These are phyloP conservation scores for Morone saxatilis DNA, from an alignment of 2,113 vertebrate species.

Conservation along the genomic window DNA sequence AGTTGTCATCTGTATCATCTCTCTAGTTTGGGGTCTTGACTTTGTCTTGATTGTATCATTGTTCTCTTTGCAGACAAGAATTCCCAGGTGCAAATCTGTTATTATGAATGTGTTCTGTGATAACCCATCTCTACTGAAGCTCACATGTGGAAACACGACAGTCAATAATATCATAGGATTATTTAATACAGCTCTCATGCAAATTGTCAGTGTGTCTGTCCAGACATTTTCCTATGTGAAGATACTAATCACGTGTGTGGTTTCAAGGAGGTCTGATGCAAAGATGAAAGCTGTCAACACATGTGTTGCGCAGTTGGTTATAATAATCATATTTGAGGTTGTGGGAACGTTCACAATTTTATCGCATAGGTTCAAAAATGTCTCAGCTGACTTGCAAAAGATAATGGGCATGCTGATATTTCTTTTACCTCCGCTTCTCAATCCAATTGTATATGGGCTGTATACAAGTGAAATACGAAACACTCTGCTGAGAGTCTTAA, in stretches of 20 bases:
- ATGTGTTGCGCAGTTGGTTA: conserved; percentile 77
- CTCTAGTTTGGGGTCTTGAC: conserved; percentile 78
- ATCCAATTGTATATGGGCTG: conserved; percentile 82
- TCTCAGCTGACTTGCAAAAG: conserved; percentile 78
- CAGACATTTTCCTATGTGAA: conserved; percentile 80
- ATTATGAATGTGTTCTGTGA: conserved; percentile 82
- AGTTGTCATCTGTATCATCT: conserved; percentile 61
- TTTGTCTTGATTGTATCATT: conserved; percentile 69
- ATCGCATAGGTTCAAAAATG: conserved; percentile 78
- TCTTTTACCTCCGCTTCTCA: conserved; percentile 80
- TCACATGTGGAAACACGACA: conserved; percentile 75
- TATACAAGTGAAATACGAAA: conserved; percentile 79
- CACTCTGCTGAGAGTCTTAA: conserved; percentile 62
- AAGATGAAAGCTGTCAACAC: conserved; percentile 82
- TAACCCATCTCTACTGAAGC: conserved; percentile 82
- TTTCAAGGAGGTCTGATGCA: conserved; percentile 56
- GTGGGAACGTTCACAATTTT: conserved; percentile 80
- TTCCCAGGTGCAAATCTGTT: conserved; percentile 72
- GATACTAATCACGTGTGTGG: conserved; percentile 79
- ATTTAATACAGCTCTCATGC: conserved; percentile 77
- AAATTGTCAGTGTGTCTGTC: conserved; percentile 74
- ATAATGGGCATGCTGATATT: conserved; percentile 83
- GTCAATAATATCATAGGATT: conserved; percentile 80
- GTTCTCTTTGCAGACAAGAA: conserved; percentile 75
- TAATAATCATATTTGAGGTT: conserved; percentile 80